A percentile compares a stretch with the other conserved stretches of the same genome.
These are phyloP conservation scores for Phalacrocorax aristotelis DNA, from an alignment of 2,113 vertebrate genomes.

Conservation along the genomic window DNA sequence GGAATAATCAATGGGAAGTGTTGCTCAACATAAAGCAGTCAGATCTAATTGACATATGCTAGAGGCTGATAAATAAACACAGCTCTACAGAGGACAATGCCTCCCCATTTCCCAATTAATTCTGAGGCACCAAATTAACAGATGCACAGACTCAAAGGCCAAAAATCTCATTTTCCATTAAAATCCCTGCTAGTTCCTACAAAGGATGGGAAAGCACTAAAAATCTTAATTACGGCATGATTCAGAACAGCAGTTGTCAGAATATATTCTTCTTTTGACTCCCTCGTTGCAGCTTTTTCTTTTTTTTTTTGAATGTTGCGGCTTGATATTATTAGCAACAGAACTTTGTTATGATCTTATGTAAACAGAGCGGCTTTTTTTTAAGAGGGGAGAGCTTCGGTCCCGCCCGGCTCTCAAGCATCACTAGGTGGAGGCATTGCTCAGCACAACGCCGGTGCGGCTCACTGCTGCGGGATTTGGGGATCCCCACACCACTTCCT, in stretches of 20 bases:
- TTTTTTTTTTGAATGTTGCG: neutral
- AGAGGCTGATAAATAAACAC: neutral
- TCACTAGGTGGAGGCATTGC: neutral
- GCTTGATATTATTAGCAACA: neutral
- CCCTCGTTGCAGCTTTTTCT: neutral
- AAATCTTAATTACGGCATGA: neutral
- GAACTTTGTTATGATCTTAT: neutral
- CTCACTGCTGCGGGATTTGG: accelerated
- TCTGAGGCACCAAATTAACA: neutral
- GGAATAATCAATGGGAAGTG: neutral
- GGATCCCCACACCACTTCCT: neutral
- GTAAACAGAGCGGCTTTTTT: neutral
- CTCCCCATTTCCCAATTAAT: neutral
- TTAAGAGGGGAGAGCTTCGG: neutral
- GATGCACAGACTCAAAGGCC: neutral
- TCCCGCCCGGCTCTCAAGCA: no score
- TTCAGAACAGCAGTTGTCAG: neutral
- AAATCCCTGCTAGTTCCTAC: neutral
- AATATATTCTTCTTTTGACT: neutral
- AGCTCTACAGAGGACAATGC: neutral
- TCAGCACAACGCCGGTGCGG: accelerated
- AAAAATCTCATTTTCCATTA: neutral
- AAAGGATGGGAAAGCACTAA: neutral
- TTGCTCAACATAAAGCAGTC: neutral
- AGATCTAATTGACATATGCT: neutral